phyloP scores from a whole-genome alignment of 2,113 vertebrate genomes.

The Numenius arquata region DNA sequence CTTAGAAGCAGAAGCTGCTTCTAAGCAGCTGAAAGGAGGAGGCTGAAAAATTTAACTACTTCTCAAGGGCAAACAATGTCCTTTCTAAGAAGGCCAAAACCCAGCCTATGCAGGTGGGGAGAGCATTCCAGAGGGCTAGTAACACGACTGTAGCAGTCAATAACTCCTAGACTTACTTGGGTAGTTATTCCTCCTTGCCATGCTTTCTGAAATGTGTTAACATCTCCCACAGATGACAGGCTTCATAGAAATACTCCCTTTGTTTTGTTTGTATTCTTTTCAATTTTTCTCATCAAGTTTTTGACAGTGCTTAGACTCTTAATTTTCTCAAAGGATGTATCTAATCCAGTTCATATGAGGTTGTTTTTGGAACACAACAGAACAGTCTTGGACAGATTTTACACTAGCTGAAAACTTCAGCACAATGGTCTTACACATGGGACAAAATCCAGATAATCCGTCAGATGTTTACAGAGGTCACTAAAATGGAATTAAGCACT shows the following conservation, averaged over 20 bases:
- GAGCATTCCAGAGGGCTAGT: neutral
- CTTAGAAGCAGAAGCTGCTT: neutral
- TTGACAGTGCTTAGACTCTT: constrained; percentile 50
- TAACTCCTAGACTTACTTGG: neutral
- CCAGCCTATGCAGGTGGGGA: neutral
- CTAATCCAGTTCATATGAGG: constrained; percentile 54
- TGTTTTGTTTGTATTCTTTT: constrained; percentile 51
- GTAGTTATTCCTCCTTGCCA: neutral
- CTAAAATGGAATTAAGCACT: constrained; percentile 64
- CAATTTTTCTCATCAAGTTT: constrained; percentile 53
- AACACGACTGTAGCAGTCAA: neutral
- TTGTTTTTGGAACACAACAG: constrained; percentile 42
- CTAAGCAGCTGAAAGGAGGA: too few relatives aligned
- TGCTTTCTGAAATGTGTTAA: constrained; percentile 54
- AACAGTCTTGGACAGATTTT: constrained; percentile 27
- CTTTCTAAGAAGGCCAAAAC: neutral
- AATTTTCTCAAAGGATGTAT: constrained; percentile 62
- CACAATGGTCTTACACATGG: constrained; percentile 52
- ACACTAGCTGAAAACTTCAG: constrained; percentile 57
- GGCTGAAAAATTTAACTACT: neutral
- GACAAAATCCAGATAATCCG: constrained; percentile 66
- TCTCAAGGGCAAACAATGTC: neutral
- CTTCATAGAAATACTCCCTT: constrained; percentile 58
- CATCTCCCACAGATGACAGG: constrained; percentile 11
- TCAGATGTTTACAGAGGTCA: constrained; percentile 70